Evolutionary conservation across 1,140 invertebrate genomes (phyloP).

Genomic region (Drosophila yakuba): DNA sequence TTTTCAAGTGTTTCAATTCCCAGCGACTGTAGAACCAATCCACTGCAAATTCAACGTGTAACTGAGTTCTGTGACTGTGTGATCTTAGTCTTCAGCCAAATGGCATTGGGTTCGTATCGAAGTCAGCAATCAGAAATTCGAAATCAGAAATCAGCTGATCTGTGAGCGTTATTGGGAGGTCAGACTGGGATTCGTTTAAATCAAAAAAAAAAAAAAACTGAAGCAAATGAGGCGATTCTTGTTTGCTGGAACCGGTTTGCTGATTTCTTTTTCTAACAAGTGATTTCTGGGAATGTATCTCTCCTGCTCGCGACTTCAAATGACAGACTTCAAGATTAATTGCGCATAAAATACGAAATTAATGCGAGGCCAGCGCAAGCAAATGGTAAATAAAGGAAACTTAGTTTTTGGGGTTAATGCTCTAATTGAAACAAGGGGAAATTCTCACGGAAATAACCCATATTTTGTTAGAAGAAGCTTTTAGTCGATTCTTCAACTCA

Average conservation of each 20-base stretch:
- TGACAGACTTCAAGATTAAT: slow-evolving; percentile 48
- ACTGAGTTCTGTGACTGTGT: slow-evolving; percentile 21
- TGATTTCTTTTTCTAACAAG: slow-evolving; percentile 5
- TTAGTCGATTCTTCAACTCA: slow-evolving; percentile 25
- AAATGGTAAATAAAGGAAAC: slow-evolving; percentile 10
- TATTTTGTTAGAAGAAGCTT: slow-evolving; percentile 30
- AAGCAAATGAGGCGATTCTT: slow-evolving; percentile 26
- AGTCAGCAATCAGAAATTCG: slow-evolving; percentile 22
- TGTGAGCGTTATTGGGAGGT: slow-evolving; percentile 21
- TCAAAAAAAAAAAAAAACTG: slow-evolving; percentile 8
- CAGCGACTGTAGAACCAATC: slow-evolving; percentile 24
- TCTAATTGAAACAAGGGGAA: slow-evolving; percentile 38
- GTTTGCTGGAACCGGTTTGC: slow-evolving; percentile 66
- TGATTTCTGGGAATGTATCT: slow-evolving; percentile 1
- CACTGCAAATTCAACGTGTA: slow-evolving; percentile 23
- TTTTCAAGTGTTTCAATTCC: too few relatives aligned
- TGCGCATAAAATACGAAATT: slow-evolving; percentile 21
- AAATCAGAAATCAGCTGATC: slow-evolving; percentile 53
- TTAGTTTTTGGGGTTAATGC: slow-evolving; percentile 15
- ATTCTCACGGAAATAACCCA: neutral
- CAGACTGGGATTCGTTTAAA: slow-evolving; percentile 20
- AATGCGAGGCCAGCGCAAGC: neutral
- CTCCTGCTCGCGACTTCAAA: slow-evolving; percentile 5
- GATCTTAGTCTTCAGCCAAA: slow-evolving; percentile 25
- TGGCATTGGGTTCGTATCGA: slow-evolving; percentile 19